Conservation (phyloP, 2,888 invertebrate species). For the Colletes collaris region DNA sequence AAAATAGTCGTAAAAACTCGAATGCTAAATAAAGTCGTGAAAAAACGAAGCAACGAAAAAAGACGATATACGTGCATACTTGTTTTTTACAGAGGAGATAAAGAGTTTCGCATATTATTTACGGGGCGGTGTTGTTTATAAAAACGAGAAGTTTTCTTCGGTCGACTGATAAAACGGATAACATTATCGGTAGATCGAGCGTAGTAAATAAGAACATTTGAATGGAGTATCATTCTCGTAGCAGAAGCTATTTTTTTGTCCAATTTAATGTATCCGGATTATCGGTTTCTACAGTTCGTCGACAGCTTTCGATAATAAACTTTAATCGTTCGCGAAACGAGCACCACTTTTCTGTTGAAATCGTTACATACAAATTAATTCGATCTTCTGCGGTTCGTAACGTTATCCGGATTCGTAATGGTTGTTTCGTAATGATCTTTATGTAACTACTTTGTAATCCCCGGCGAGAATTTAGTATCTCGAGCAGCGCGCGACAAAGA, state of each 20-base stretch:
- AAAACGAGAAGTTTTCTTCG: slow-evolving; percentile 32
- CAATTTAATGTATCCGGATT: not conserved
- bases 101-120: slow-evolving; percentile 21
- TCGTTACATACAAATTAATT: slow-evolving; percentile 44
- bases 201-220: slow-evolving; percentile 28
- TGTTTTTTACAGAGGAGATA: not conserved
- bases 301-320: slow-evolving; percentile 7
- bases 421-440: slow-evolving; percentile 67
- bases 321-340: not conserved
- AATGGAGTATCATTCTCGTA: slow-evolving; percentile 36
- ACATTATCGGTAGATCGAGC: slow-evolving; percentile 26
- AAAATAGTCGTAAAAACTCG: not conserved
- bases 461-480: slow-evolving; percentile 32
- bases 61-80: not conserved
- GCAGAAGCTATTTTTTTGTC: slow-evolving; percentile 12
- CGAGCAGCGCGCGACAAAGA: not conserved
- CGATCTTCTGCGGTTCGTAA: slow-evolving; percentile 57
- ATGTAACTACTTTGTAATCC: slow-evolving; percentile 61
- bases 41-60: not conserved
- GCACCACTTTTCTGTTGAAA: slow-evolving; percentile 12
- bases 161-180: slow-evolving; percentile 24
- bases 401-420: slow-evolving; percentile 61
- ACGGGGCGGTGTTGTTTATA: slow-evolving; percentile 9
- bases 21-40: not conserved
- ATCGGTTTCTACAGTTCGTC: slow-evolving; percentile 7